phyloP scores from a whole-genome alignment of 2,888 invertebrate species.

The Drosophila heteroneura region DNA sequence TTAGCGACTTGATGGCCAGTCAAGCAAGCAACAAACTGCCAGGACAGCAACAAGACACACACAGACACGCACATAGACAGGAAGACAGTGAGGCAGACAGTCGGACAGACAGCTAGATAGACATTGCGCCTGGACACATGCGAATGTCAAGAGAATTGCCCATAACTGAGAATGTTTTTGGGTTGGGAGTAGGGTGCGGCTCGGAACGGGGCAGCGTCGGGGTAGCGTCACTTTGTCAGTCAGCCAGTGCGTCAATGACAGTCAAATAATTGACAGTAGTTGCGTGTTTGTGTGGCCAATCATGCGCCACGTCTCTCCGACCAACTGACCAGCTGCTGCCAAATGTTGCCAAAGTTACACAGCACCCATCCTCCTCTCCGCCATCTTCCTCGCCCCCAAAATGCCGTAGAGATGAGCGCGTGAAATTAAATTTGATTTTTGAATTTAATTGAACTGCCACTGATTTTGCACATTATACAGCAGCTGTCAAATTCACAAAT shows the following conservation, averaged over 20 bases:
- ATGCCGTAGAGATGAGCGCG: not conserved
- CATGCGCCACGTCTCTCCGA: constrained; percentile 53
- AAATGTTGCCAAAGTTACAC: constrained; percentile 17
- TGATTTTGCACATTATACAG: not conserved
- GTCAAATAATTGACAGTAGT: constrained; percentile 83
- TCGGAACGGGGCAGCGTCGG: constrained; percentile 1
- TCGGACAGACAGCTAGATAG: constrained; percentile 38
- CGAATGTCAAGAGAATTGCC: constrained; percentile 78
- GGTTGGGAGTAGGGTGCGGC: not conserved
- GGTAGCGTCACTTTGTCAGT: constrained; percentile 60
- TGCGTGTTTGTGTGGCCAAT: constrained; percentile 83
- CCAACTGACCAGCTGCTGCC: constrained; percentile 57
- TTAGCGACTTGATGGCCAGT: constrained; percentile 80
- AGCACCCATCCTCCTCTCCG: not conserved
- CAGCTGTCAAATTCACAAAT: not conserved
- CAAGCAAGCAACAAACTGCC: constrained; percentile 67
- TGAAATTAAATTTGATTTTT: constrained; percentile 5
- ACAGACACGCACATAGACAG: constrained; percentile 17
- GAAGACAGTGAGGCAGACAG: constrained; percentile 1
- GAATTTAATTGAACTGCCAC: not conserved
- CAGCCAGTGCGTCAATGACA: constrained; percentile 79
- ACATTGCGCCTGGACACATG: constrained; percentile 56
- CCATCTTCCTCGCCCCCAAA: not conserved
- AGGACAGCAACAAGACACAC: constrained; percentile 52
- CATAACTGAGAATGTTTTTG: constrained; percentile 48